phyloP scores from a whole-genome alignment of 2,888 invertebrate species.

The Lepidocyrtoides sp. region DNA sequence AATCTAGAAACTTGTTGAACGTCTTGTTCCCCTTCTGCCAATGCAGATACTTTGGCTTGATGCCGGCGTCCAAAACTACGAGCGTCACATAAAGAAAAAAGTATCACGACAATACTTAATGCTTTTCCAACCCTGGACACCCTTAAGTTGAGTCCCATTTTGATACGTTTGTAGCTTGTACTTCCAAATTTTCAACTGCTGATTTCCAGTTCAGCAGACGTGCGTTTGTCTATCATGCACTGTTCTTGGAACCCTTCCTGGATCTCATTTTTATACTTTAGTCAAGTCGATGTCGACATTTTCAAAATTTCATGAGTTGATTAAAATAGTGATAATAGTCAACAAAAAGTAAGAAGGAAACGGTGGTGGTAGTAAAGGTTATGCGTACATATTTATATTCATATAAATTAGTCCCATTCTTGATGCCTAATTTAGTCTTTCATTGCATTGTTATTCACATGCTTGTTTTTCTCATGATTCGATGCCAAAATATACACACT shows the following conservation, averaged over 20 bases:
- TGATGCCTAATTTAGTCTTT: no score
- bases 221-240: background rate
- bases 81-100: constrained; percentile 19
- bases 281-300: background rate
- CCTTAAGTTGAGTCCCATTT: background rate
- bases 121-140: background rate
- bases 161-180: background rate
- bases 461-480: background rate
- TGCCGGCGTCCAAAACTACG: constrained; percentile 58
- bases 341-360: background rate
- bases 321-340: background rate
- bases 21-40: constrained; percentile 47
- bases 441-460: no score
- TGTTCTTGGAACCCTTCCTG: constrained; percentile 2
- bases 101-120: background rate
- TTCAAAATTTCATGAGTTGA: background rate
- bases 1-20: constrained; percentile 10
- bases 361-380: no score
- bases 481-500: background rate
- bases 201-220: background rate
- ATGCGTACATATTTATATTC: no score
- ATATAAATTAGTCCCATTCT: no score
- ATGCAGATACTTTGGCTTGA: constrained; percentile 12
- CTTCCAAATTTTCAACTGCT: background rate
- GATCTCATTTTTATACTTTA: constrained; percentile 39